Percentiles rank a stretch among this genome's conserved stretches.
phyloP scores from a whole-genome alignment of 30 jellyfish, hydroid and myxozoan genomes.

The Aurelia coerulea region DNA sequence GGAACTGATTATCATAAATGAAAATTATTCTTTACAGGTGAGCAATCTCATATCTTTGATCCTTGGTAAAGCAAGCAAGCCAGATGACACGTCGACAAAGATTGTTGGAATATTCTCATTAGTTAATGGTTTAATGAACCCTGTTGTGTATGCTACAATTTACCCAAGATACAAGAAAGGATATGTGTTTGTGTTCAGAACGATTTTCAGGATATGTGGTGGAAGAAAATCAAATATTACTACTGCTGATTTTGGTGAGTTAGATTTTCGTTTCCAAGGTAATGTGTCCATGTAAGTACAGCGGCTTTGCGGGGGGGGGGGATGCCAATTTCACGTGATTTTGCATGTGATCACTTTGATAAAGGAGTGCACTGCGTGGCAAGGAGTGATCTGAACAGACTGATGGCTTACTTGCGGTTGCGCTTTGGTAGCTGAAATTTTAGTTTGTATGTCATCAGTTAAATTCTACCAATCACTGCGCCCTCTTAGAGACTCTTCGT shows the following conservation, averaged over 20 bases:
- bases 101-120: constrained; percentile 70
- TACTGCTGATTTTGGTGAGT: constrained; percentile 72
- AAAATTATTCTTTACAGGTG: constrained; percentile 49
- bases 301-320: no score
- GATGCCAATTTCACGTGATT: no score
- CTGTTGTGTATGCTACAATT: constrained; percentile 65
- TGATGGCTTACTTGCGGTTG: no score
- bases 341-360: no score
- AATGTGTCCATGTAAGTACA: no score
- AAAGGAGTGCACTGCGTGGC: no score
- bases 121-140: constrained; percentile 67
- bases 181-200: constrained; percentile 44
- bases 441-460: no score
- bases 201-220: constrained; percentile 64
- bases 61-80: constrained; percentile 33
- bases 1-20: no score
- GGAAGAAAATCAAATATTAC: constrained; percentile 56
- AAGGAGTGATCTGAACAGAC: no score
- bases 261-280: neutral
- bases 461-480: no score
- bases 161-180: constrained; percentile 83
- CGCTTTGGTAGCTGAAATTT: no score
- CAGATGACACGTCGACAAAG: constrained; percentile 26
- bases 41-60: constrained; percentile 51
- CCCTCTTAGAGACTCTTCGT: no score